These are phyloP conservation scores for Gonioctena quinquepunctata DNA, from an alignment of 1,140 invertebrate species.

Conservation along the genomic window DNA sequence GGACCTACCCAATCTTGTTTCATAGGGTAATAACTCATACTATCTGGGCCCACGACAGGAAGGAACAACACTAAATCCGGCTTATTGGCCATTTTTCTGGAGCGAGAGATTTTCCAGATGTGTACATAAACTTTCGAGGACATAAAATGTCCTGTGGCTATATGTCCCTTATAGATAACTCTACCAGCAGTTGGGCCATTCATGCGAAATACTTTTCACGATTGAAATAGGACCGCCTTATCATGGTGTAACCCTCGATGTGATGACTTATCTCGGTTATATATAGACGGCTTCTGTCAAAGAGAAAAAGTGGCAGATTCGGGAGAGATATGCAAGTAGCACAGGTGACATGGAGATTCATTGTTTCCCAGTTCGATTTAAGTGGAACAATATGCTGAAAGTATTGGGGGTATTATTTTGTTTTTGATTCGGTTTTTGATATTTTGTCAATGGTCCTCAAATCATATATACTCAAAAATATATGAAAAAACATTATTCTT, in stretches of 20 bases:
- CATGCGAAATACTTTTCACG: neutral
- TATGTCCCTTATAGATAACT: slow-evolving; percentile 2
- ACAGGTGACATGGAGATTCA: neutral
- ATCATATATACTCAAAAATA: no score
- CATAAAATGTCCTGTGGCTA: neutral
- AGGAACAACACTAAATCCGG: neutral
- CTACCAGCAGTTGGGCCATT: neutral
- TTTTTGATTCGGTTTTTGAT: no score
- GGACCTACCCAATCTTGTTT: neutral
- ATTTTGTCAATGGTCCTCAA: no score
- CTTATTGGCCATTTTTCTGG: neutral
- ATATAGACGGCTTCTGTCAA: neutral
- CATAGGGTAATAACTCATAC: neutral
- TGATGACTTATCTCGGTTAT: slow-evolving; percentile 3
- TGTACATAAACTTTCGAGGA: neutral
- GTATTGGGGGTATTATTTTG: no score
- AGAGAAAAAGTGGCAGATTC: neutral
- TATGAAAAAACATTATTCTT: no score
- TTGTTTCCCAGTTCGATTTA: no score
- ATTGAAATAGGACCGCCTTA: neutral
- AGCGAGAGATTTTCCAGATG: neutral
- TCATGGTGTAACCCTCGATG: neutral
- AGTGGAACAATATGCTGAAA: no score
- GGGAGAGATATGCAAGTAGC: neutral
- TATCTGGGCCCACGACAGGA: neutral